phyloP scores from a whole-genome alignment of 2,113 vertebrate genomes.

The Panthera leo region DNA sequence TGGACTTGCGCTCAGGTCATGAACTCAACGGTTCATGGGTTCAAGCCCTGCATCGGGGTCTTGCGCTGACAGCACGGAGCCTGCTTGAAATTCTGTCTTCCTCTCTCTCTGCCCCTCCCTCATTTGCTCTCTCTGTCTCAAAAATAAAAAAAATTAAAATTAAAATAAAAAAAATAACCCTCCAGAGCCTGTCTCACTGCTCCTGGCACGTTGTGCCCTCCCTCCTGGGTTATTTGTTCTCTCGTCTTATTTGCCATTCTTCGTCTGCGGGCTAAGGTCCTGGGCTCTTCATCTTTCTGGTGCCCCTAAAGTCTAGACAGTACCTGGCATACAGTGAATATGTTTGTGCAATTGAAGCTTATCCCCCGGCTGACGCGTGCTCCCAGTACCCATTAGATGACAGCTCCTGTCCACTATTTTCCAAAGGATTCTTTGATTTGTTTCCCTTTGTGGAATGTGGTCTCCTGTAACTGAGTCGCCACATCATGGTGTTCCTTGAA shows the following conservation, averaged over 20 bases:
- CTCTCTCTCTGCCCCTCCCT: no score
- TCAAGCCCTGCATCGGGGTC: no score
- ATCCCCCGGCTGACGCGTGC: background rate
- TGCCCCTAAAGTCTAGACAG: background rate
- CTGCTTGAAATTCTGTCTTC: no score
- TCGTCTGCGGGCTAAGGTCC: background rate
- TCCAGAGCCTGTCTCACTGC: background rate
- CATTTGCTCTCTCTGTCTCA: no score
- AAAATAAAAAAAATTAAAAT: no score
- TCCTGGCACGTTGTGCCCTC: fast-evolving
- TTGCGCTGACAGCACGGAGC: no score
- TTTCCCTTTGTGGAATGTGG: background rate
- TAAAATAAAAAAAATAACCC: no score
- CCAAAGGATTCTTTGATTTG: background rate
- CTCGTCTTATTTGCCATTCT: background rate
- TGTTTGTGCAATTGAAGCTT: background rate
- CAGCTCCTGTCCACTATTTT: background rate
- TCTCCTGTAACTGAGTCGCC: background rate
- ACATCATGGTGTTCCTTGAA: background rate
- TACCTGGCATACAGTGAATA: fast-evolving
- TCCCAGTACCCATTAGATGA: fast-evolving
- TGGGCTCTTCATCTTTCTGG: background rate
- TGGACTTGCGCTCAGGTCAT: no score
- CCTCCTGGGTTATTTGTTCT: background rate
- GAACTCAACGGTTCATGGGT: no score